Evolutionary conservation across 30 jellyfish, hydroid and myxozoan species (phyloP).

Genomic region (Rhopilema esculentum): DNA sequence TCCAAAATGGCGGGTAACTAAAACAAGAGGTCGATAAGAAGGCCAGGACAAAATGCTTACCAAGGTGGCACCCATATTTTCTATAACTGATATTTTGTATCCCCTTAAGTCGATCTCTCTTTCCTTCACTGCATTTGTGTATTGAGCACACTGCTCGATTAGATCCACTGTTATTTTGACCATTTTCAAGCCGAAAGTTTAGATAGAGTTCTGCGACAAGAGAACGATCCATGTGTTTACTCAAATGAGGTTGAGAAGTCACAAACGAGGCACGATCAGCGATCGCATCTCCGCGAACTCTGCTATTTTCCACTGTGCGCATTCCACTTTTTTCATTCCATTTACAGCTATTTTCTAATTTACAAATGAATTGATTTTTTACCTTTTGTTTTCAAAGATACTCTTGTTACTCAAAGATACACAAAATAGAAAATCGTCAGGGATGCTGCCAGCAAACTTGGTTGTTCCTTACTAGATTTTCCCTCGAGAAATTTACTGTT

Average conservation of each 20-base stretch:
- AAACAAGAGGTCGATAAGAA: neutral
- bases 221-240: neutral
- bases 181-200: slow-evolving; percentile 50
- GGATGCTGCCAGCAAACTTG: too few relatives aligned
- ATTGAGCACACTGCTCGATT: slow-evolving; percentile 92
- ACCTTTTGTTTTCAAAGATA: too few relatives aligned
- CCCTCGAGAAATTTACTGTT: too few relatives aligned
- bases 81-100: slow-evolving; percentile 89
- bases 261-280: neutral
- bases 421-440: too few relatives aligned
- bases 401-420: too few relatives aligned
- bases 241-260: neutral
- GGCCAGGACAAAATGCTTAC: slow-evolving; percentile 37
- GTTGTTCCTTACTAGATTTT: too few relatives aligned
- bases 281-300: too few relatives aligned
- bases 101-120: slow-evolving; percentile 97
- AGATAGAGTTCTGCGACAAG: neutral
- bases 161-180: slow-evolving; percentile 94
- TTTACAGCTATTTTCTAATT: too few relatives aligned
- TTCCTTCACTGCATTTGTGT: slow-evolving; percentile 91
- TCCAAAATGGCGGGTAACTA: too few relatives aligned
- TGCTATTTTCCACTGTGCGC: too few relatives aligned
- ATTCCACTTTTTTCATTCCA: too few relatives aligned
- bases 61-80: slow-evolving; percentile 96
- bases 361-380: too few relatives aligned